phyloP scores from a whole-genome alignment of 2,113 vertebrate genomes.

The Cygnus buccinator region DNA sequence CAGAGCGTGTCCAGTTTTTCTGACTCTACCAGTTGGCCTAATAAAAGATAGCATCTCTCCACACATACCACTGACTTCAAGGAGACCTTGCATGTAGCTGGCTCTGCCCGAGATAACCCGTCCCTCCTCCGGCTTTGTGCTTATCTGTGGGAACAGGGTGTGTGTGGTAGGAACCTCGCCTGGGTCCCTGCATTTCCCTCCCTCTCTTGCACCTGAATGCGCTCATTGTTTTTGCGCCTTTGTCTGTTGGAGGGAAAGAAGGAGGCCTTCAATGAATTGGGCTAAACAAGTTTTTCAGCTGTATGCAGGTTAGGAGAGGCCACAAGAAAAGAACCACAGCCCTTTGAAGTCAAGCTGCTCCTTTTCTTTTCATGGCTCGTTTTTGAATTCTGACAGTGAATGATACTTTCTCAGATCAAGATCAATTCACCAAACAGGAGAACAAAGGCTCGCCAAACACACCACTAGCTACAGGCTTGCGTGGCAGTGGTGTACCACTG shows the following conservation, averaged over 20 bases:
- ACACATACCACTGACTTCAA: slow-evolving; percentile 29
- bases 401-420: slow-evolving; percentile 48
- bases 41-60: slow-evolving; percentile 34
- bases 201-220: slow-evolving; percentile 61
- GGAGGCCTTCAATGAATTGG: slow-evolving; percentile 47
- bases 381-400: slow-evolving; percentile 55
- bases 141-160: slow-evolving; percentile 63
- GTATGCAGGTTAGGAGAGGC: slow-evolving; percentile 55
- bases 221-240: slow-evolving; percentile 53
- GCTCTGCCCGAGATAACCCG: slow-evolving; percentile 36
- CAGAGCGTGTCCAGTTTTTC: slow-evolving; percentile 32
- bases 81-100: neutral
- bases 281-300: slow-evolving; percentile 66
- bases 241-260: slow-evolving; percentile 43
- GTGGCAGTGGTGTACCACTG: neutral
- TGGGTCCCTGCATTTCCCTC: slow-evolving; percentile 32
- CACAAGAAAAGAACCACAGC: slow-evolving; percentile 76
- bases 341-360: slow-evolving; percentile 69
- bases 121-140: slow-evolving; percentile 13
- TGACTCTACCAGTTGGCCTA: slow-evolving; percentile 30
- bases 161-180: neutral
- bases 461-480: neutral
- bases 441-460: slow-evolving; percentile 38
- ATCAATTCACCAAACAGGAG: neutral
- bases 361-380: slow-evolving; percentile 32